A percentile compares a stretch with the other conserved stretches of the same genome.
phyloP scores from a whole-genome alignment of 2,797 vertebrate genomes.

The Manis crassicaudata region DNA sequence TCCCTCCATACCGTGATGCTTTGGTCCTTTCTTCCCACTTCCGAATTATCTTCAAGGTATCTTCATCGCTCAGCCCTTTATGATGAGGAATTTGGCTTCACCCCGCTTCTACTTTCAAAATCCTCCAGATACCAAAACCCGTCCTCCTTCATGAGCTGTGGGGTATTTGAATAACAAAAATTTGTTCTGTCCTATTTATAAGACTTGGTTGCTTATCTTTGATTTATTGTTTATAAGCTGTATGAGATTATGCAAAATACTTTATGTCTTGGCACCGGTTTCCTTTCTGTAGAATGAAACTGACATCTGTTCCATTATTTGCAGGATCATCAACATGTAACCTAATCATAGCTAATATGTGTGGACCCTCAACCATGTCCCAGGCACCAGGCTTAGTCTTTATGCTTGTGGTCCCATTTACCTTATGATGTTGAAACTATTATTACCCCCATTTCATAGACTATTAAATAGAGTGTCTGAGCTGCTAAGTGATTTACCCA shows the following conservation, averaged over 20 bases:
- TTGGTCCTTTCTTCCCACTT: background rate
- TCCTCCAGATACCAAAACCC: background rate
- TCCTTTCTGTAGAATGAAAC: background rate
- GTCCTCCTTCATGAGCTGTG: background rate
- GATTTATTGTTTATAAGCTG: background rate
- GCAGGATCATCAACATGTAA: background rate
- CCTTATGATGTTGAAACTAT: background rate
- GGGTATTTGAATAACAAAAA: background rate
- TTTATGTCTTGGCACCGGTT: background rate
- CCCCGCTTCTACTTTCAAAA: background rate
- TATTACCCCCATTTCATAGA: background rate
- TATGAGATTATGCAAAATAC: background rate
- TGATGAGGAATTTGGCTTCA: background rate
- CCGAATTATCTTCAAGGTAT: background rate
- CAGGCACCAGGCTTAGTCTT: background rate
- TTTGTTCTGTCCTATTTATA: background rate
- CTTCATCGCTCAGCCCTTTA: background rate
- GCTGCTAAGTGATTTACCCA: background rate
- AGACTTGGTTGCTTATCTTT: slow-evolving; percentile 24
- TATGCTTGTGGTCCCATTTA: background rate
- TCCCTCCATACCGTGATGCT: too few relatives aligned
- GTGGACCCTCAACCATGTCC: background rate
- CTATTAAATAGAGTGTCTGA: background rate
- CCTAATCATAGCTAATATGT: background rate
- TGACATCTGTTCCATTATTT: background rate